Conservation (phyloP, 2,888 invertebrate species). For the Megalurothrips usitatus region DNA sequence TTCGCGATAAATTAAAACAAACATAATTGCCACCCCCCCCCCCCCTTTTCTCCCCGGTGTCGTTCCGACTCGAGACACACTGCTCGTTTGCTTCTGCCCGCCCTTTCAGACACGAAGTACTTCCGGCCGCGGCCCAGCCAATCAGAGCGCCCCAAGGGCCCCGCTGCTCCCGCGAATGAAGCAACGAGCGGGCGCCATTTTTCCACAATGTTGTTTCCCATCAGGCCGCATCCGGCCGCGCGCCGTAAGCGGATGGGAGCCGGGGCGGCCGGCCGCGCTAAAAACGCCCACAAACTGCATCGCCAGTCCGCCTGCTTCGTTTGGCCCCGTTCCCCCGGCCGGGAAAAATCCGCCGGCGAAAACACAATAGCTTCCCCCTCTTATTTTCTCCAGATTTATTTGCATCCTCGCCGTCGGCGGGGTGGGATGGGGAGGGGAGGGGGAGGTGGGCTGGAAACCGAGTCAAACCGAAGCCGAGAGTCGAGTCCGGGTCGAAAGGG, state of each 20-base stretch:
- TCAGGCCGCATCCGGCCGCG: background rate
- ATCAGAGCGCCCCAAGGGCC: too few relatives aligned
- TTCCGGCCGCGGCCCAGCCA: background rate
- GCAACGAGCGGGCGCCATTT: background rate
- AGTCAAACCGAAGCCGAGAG: too few relatives aligned
- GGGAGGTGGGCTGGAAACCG: too few relatives aligned
- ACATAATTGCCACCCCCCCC: too few relatives aligned
- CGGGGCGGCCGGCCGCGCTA: too few relatives aligned
- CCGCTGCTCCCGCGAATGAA: background rate
- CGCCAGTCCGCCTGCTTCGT: background rate
- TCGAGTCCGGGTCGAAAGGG: too few relatives aligned
- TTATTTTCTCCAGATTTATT: background rate
- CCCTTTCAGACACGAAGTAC: background rate
- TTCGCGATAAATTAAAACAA: too few relatives aligned
- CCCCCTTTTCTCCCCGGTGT: too few relatives aligned
- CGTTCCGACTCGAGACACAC: too few relatives aligned
- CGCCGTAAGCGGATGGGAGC: background rate
- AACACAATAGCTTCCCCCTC: background rate
- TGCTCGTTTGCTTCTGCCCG: too few relatives aligned
- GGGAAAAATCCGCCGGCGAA: background rate
- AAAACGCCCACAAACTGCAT: too few relatives aligned
- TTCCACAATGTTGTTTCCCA: conserved; percentile 23
- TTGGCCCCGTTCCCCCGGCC: background rate
- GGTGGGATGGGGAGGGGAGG: too few relatives aligned
- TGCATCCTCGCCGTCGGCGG: background rate